Base-by-base conservation (phyloP, 2,888 invertebrate species). In the Notocelia uddmanniana region DNA sequence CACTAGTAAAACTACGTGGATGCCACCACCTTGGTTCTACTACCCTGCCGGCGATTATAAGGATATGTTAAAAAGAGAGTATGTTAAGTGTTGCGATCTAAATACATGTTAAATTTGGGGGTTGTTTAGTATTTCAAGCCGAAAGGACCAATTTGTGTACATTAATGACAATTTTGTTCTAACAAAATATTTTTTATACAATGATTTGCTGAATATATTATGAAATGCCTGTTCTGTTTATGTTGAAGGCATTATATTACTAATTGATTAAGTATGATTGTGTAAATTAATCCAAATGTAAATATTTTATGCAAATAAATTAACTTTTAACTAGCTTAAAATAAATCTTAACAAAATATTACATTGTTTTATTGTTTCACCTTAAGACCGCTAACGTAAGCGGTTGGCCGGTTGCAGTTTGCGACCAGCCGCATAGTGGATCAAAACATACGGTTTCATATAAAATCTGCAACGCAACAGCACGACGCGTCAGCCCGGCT, bases 261-360 rank as follows among this genome's bases (percentile, higher is more conserved):
- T 64, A 50, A 59, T 45, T 59, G 13, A 45, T n/a, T 71, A 21
- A 52, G 18, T 48, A 58, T 52, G 58, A 31, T 37, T 50, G n/a
- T 50, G 13, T 54, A 26, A 48, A 76, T 74, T 77, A 74, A 71
- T 75, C 66, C 69, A 74, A 76, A 69, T 82, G 80, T 83, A 81
- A 80, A 80, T 77, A 76, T 74, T 76, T 41, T 78, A 74, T 76
- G 75, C 76, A 82, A 82, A 78, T 81, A 81, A 77, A 80, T 78
- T 72, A 73, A 67, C 54, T 60, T 67, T 67, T 71, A 71, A 66
- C 80, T 87, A 89, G 89, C 89, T 88, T 88, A 89, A 66, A 83
- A 86, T 89, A 89, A 87, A 89, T 78, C 74, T 75, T 80, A 81
- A 77, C 76, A 79, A 74, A 78, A 77, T 75, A 74, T 19, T 31